Evolutionary conservation across 2,888 invertebrate genomes (phyloP), one percentile per base, ranked within the genome.

Genomic region (Ectemnius lituratus): DNA sequence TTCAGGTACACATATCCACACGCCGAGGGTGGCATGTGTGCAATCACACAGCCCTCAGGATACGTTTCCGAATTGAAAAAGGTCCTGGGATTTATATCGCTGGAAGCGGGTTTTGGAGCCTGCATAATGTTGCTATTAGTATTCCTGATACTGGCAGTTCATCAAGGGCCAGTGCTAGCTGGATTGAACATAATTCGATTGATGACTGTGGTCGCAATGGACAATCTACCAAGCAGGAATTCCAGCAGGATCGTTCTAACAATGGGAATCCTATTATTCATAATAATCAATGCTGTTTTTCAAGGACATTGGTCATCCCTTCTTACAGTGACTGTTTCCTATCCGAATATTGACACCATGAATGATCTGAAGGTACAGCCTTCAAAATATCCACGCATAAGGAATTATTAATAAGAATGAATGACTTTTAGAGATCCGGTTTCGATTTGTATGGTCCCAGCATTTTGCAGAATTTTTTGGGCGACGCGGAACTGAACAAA

Each of bases 1-100:
- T n/a, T 78, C 62, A 75, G 56, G 13, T 62, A 75, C n/a, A 84
- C 79, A 1, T 84, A 85, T 62, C 84, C 85, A 2, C 82, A 85
- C 52, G 75, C 68, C 1, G 62, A 67, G 8, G 68, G 79, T 4
- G 80, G 82, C 0, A 5, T 84, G 0, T 85, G 84, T 68, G 80
- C 82, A 2, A 71, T 85, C 8, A 75, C 85, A 0, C 73, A 70
- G 18, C 52, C 61, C 5, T 62, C 62, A 5, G 67, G 63, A 0
- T 27, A 73, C 28, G 27, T 76, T 2, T 69, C 83, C 0, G 76
- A 80, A 16, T 49, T 79, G 18, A 14, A 5, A 4, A 84, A 81
- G 13, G 18, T 84, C 2, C 2, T 73, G 3, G 64, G 68, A 0
- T 76, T 83, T 46, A 23, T 79, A 16, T 63, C 78, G 4, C 61